Evolutionary conservation across 2,888 invertebrate genomes (phyloP), one percentile per base, ranked within the genome.

Genomic region (Minunthozetes semirufus): DNA sequence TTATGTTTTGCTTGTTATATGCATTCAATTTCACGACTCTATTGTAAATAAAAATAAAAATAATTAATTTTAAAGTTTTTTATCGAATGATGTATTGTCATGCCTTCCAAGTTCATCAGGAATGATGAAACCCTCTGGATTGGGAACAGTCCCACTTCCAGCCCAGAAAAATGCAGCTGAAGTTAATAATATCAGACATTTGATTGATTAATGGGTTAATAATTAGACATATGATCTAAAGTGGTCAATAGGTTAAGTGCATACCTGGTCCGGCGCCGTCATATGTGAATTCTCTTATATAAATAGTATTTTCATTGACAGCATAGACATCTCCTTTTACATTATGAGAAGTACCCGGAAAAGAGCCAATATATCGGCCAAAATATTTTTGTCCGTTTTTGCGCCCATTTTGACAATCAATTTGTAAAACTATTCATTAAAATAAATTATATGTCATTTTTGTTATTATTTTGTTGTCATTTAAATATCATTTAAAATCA

Each of bases 201-300:
- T n/a, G n/a, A n/a, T n/a, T n/a, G n/a, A n/a, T n/a, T n/a, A n/a
- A n/a, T n/a, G n/a, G n/a, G n/a, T n/a, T n/a, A n/a, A n/a, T n/a
- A n/a, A n/a, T n/a, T n/a, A n/a, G n/a, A n/a, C n/a, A n/a, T n/a
- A n/a, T n/a, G n/a, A n/a, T n/a, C n/a, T n/a, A n/a, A n/a, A n/a
- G n/a, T n/a, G n/a, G n/a, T n/a, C n/a, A n/a, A n/a, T n/a, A n/a
- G n/a, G n/a, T n/a, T n/a, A n/a, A n/a, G n/a, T n/a, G n/a, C n/a
- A n/a, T 50, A 2, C 78, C 78, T 74, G 74, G 72, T 73, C 61
- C 71, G 13, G 19, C 19, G 56, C 76, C 94, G 81, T 94, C 93
- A 83, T 94, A 94, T 78, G 88, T 90, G 84, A 94, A 93, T 85
- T 91, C 90, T 82, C 91, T 89, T 80, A 94, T 87, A 85, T 90